Evolutionary conservation across 2,797 vertebrate species (phyloP).

Genomic region (Euthynnus affinis): DNA sequence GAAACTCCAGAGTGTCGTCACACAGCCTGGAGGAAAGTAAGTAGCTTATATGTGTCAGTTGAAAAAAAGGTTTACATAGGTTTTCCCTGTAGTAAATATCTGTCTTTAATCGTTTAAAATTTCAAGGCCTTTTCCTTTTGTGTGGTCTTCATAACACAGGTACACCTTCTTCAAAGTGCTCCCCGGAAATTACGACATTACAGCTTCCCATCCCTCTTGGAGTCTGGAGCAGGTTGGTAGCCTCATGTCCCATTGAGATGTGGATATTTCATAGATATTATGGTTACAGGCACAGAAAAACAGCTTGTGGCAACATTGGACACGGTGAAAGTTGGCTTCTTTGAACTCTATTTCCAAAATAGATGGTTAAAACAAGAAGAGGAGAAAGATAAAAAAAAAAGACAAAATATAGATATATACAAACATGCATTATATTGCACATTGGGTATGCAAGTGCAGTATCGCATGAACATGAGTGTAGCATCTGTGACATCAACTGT

Average conservation of each 20-base stretch:
- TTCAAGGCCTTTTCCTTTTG: background rate
- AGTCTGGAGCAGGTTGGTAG: constrained; percentile 91
- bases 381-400: too few relatives aligned
- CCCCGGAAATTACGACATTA: constrained; percentile 94
- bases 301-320: too few relatives aligned
- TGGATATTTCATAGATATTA: background rate
- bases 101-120: background rate
- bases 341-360: too few relatives aligned
- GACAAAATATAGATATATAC: too few relatives aligned
- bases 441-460: too few relatives aligned
- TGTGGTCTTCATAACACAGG: constrained; percentile 76
- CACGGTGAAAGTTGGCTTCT: too few relatives aligned
- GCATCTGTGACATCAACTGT: too few relatives aligned
- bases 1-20: constrained; percentile 89
- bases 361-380: too few relatives aligned
- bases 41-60: constrained; percentile 59
- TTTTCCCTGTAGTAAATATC: background rate
- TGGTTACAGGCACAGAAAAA: background rate
- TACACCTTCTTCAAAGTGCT: constrained; percentile 96
- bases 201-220: constrained; percentile 94
- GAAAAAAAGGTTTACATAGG: background rate
- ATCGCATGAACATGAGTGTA: too few relatives aligned
- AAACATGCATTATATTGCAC: too few relatives aligned
- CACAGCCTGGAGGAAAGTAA: constrained; percentile 95
- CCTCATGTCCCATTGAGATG: background rate